A percentile compares a stretch with the other conserved stretches of the same genome.
Evolutionary conservation across 2,113 vertebrate genomes (phyloP).

Genomic region (Melospiza melodia): DNA sequence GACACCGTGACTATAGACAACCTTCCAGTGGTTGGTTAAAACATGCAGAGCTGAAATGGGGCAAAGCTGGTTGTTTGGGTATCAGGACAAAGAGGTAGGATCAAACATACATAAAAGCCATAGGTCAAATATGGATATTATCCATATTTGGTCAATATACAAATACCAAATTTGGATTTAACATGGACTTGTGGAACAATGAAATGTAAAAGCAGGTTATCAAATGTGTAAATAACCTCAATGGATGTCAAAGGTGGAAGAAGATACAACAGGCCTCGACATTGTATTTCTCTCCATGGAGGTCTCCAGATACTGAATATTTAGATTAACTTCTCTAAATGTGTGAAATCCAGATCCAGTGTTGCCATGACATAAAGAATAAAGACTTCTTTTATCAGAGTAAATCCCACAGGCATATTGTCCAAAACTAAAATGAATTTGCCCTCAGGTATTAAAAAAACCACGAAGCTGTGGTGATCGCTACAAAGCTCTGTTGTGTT

Average conservation of each 20-base stretch:
- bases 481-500: neutral
- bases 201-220: neutral
- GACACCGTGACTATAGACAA: neutral
- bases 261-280: neutral
- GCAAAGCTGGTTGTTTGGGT: accelerated
- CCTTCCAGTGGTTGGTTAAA: neutral
- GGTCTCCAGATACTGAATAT: neutral
- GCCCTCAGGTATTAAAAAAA: neutral
- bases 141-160: too few species aligned
- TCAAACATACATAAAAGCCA: neutral
- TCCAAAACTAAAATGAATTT: neutral
- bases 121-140: neutral
- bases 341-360: neutral
- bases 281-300: neutral
- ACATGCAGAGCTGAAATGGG: neutral
- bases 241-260: neutral
- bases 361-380: neutral
- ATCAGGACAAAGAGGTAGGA: neutral
- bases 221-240: neutral
- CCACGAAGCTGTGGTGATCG: neutral
- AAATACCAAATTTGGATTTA: neutral
- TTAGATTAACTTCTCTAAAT: neutral
- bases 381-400: neutral
- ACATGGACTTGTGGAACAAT: neutral
- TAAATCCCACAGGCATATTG: neutral